These are phyloP conservation scores for Willowsia nigromaculata DNA, from an alignment of 2,888 invertebrate species.

Conservation along the genomic window DNA sequence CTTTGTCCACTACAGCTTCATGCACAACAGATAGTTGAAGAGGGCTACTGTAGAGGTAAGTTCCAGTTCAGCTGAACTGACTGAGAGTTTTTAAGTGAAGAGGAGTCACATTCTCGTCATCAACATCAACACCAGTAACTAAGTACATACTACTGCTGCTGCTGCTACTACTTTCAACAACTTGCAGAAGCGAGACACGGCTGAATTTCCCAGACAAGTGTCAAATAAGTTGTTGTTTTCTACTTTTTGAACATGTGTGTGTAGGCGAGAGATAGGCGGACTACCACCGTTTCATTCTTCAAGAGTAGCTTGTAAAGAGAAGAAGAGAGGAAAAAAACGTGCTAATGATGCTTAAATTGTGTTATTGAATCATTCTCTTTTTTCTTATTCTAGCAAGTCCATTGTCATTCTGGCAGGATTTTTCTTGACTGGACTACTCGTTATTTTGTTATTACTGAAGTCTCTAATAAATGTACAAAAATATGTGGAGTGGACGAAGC, in stretches of 20 bases:
- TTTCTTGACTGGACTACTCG: background rate
- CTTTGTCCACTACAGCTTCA: background rate
- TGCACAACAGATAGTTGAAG: background rate
- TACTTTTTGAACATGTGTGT: slow-evolving; percentile 16
- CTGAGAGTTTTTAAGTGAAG: background rate
- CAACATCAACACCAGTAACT: background rate
- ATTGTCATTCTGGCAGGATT: background rate
- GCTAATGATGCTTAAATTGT: slow-evolving; percentile 67
- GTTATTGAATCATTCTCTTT: slow-evolving; percentile 33
- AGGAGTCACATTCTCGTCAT: background rate
- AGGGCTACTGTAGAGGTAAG: background rate
- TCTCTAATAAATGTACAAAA: too few species aligned
- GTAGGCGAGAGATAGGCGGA: background rate
- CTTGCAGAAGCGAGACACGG: background rate
- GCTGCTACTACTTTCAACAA: background rate
- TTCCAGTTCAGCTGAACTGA: slow-evolving; percentile 14
- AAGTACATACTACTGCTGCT: background rate
- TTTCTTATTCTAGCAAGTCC: background rate
- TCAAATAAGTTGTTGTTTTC: slow-evolving; percentile 14
- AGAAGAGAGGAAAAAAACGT: slow-evolving; percentile 41
- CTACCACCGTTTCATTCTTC: background rate
- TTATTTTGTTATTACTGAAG: background rate
- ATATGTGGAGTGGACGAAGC: too few species aligned
- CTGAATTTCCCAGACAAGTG: slow-evolving; percentile 6
- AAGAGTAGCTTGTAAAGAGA: background rate